phyloP scores from a whole-genome alignment of 2,113 vertebrate genomes.

The Cyprinus carpio region DNA sequence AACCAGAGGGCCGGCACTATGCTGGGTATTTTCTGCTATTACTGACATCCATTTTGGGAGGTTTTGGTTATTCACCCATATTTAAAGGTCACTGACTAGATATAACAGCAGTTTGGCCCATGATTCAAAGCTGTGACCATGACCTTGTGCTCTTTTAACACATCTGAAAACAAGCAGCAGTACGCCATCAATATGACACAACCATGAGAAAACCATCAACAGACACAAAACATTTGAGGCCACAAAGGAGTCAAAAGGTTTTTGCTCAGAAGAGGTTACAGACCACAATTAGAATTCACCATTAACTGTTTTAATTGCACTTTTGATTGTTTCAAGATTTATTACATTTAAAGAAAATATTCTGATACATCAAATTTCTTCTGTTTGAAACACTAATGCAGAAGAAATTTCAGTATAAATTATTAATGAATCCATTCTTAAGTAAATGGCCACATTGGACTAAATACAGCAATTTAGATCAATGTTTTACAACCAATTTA shows the following conservation, averaged over 20 bases:
- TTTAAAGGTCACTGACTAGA: background rate
- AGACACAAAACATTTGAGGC: conserved; percentile 43
- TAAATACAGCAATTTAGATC: no score
- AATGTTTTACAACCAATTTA: no score
- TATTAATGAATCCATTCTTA: background rate
- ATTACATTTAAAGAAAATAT: no score
- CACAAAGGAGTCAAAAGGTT: conserved; percentile 51
- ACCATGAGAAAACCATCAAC: conserved; percentile 57
- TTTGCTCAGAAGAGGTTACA: conserved; percentile 45
- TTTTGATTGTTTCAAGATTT: background rate
- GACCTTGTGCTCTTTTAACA: conserved; percentile 34
- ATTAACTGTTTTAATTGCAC: background rate
- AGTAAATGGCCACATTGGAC: no score
- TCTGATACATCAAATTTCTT: no score
- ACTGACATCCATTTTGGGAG: conserved; percentile 47
- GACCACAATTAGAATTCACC: background rate
- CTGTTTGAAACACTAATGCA: background rate
- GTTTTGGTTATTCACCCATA: conserved; percentile 48
- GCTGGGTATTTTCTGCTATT: conserved; percentile 57
- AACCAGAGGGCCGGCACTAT: conserved; percentile 53
- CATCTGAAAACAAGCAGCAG: conserved; percentile 52
- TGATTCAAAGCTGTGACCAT: conserved; percentile 18
- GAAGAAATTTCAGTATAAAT: background rate
- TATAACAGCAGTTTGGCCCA: conserved; percentile 15
- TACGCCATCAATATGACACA: conserved; percentile 62